These are phyloP conservation scores for Glaucomys volans DNA, from an alignment of 2,113 vertebrate species.

Conservation along the genomic window DNA sequence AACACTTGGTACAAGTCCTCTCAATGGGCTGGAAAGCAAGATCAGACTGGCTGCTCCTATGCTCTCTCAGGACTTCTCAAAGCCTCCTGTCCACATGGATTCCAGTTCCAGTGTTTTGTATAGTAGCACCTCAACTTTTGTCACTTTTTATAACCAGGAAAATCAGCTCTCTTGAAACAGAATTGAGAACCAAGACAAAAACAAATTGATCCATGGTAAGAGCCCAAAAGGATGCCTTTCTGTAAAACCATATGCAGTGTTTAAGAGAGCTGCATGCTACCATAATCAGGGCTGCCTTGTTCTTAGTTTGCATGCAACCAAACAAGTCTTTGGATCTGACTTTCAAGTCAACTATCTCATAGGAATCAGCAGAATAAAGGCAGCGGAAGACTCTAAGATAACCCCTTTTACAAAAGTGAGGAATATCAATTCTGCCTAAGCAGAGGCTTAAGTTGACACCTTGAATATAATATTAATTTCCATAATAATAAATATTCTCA, in stretches of 20 bases:
- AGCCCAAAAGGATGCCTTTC: neutral
- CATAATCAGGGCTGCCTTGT: neutral
- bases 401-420: slow-evolving; percentile 23
- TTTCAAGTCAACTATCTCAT: neutral
- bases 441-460: neutral
- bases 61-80: neutral
- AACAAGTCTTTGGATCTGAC: neutral
- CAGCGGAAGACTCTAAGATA: neutral
- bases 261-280: neutral
- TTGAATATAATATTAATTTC: neutral
- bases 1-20: neutral
- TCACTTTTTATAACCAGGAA: neutral
- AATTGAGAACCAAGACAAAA: neutral
- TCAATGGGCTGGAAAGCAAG: neutral
- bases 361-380: neutral
- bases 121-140: neutral
- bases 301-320: neutral
- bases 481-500: neutral
- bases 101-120: neutral
- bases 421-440: neutral
- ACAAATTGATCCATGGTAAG: neutral
- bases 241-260: neutral
- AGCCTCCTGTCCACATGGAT: neutral
- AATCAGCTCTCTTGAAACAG: neutral
- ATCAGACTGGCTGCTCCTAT: neutral